Percentiles rank a stretch among this genome's conserved stretches.
Conservation (phyloP, 2,888 invertebrate genomes). For the Corbicula japonica region DNA sequence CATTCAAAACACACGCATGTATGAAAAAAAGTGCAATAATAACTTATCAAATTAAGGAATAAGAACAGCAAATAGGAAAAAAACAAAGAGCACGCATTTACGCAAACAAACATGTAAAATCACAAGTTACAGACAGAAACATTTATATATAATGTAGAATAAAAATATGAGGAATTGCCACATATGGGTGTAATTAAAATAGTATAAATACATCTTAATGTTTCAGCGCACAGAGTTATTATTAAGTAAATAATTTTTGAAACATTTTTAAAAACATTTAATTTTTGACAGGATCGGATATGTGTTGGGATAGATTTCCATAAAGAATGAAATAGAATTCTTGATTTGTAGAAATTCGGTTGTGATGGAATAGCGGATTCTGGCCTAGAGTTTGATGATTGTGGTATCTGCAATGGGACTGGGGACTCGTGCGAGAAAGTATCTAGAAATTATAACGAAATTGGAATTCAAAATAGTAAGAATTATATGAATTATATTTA, state of each 20-base stretch:
- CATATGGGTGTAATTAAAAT: no score
- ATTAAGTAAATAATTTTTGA: not conserved
- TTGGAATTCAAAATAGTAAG: slow-evolving; percentile 66
- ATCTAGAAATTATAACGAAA: slow-evolving; percentile 63
- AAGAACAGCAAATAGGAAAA: no score
- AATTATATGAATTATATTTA: not conserved
- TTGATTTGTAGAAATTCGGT: slow-evolving; percentile 68
- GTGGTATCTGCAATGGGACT: slow-evolving; percentile 73
- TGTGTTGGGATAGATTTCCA: not conserved
- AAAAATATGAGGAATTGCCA: no score
- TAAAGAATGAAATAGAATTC: not conserved
- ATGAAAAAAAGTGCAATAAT: no score
- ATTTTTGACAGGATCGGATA: not conserved
- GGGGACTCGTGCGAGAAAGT: slow-evolving; percentile 64
- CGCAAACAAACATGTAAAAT: no score
- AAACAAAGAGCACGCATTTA: no score
- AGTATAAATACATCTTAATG: no score
- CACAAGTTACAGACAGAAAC: no score
- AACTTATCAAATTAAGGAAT: no score
- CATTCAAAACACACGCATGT: no score
- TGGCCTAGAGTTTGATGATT: slow-evolving; percentile 66
- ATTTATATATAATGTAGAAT: no score
- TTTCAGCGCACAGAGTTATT: not conserved
- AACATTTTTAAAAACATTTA: not conserved
- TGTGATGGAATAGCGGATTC: slow-evolving; percentile 77